Base-by-base conservation (phyloP, 2,113 vertebrate genomes). In the Oncorhynchus gorbuscha region DNA sequence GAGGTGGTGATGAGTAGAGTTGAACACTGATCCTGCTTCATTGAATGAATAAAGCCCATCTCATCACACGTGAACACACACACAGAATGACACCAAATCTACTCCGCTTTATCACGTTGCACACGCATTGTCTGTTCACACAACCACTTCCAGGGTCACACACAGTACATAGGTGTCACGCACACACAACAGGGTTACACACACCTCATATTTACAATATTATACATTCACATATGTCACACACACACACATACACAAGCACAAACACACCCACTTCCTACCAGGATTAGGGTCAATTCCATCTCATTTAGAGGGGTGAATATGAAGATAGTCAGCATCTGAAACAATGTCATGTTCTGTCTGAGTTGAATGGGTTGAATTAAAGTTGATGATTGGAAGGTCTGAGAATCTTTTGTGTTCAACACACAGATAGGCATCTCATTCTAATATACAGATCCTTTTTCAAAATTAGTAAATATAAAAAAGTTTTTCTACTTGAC, bases 31-130 rank as follows among this genome's bases (percentile, higher is more conserved):
- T 85, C 76, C 74, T 70, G 66, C 85, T 86, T 86, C 81, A 85
- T 86, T 81, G 76, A 84, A 86, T 86, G 83, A 89, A 86, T 79
- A 75, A 81, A 65, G 78, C 76, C 75, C 77, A 74, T 79, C 79
- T 76, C 84, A 51, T 78, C 80, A 80, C 58, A 78, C 77, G 55
- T 73, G 6, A 66, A 30, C 70, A 66, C 70, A 78, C 30, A 48
- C 58, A 51, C 69, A 87, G 79, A 75, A 81, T 81, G 76, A 79
- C 79, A 76, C 74, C 74, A 79, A 81, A 85, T 81, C 74, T 79
- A 79, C 74, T 67, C 61, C 45, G 80, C 78, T 85, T 85, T 82
- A 89, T 87, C 80, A 75, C 45, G 74, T 83, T 83, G 87, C 78
- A 67, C 62, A 74, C 30, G 22, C 70, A 76, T 72, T 73, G 73